Conservation (phyloP, 2,797 vertebrate genomes). For the Gadopsis bispinosus region DNA sequence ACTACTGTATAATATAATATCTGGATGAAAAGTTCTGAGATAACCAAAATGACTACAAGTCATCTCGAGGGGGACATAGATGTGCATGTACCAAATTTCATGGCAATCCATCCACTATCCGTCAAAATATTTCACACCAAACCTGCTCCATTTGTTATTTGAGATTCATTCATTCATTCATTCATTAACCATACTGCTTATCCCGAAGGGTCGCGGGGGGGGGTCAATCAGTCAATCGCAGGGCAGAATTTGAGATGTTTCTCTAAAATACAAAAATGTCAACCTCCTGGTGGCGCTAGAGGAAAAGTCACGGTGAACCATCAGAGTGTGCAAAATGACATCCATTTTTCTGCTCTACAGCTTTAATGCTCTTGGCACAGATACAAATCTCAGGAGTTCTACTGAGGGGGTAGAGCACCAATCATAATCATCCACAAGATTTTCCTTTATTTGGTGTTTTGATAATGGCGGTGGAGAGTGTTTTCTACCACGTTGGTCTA, state of each 20-base stretch:
- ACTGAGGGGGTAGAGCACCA: not conserved
- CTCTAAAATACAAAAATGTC: not conserved
- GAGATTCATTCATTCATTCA: not conserved
- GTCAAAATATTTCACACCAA: not conserved
- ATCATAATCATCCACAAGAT: not conserved
- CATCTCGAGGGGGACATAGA: not conserved
- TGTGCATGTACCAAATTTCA: not conserved
- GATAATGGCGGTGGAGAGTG: not conserved
- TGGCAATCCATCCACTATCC: not conserved
- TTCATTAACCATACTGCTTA: too few relatives aligned
- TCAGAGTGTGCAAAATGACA: not conserved
- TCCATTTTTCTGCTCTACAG: not conserved
- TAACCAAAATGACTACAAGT: not conserved
- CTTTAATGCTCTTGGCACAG: not conserved
- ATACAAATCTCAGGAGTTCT: not conserved
- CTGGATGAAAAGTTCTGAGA: not conserved
- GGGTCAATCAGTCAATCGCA: too few relatives aligned
- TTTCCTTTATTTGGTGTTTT: constrained; percentile 4
- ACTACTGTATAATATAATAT: too few relatives aligned
- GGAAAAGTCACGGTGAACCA: not conserved
- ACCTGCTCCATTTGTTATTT: not conserved
- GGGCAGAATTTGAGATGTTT: not conserved
- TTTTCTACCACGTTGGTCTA: not conserved
- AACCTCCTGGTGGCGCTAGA: not conserved
- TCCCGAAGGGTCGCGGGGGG: too few relatives aligned